Conservation (phyloP, 2,797 vertebrate genomes). For the Lutra lutra region DNA sequence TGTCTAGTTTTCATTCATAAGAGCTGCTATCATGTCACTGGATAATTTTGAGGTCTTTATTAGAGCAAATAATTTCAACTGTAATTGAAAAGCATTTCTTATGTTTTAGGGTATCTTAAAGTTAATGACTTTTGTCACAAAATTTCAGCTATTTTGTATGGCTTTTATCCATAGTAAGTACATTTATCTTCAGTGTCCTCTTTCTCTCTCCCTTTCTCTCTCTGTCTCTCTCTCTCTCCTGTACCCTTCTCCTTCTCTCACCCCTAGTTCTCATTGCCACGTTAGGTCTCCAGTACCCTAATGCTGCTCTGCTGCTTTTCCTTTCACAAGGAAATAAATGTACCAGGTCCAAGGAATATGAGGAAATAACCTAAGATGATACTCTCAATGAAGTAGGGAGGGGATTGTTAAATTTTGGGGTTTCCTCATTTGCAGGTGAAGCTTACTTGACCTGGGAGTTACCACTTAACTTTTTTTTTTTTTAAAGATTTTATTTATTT, state of each 20-base stretch:
- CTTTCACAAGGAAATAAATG: constrained; percentile 23
- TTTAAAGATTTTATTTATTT: background rate
- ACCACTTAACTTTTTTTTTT: constrained; percentile 53
- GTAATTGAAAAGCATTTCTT: constrained; percentile 42
- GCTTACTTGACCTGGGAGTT: background rate
- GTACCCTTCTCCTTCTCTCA: background rate
- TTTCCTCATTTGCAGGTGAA: background rate
- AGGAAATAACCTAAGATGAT: background rate
- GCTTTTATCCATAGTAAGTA: background rate
- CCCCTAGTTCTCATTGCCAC: background rate
- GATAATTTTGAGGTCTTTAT: constrained; percentile 25
- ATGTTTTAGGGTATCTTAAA: constrained; percentile 39
- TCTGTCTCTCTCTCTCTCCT: background rate
- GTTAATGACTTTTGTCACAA: constrained; percentile 38
- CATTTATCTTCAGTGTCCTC: background rate
- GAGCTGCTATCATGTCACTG: background rate
- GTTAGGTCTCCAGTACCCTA: background rate
- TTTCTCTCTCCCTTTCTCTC: background rate
- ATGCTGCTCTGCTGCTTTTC: background rate
- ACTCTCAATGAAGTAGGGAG: background rate
- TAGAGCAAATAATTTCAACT: constrained; percentile 40
- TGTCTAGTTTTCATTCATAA: constrained; percentile 33
- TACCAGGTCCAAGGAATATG: background rate
- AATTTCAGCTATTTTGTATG: background rate
- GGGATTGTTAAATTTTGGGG: background rate